Evolutionary conservation across 2,113 vertebrate species (phyloP).

Genomic region (Micromys minutus): DNA sequence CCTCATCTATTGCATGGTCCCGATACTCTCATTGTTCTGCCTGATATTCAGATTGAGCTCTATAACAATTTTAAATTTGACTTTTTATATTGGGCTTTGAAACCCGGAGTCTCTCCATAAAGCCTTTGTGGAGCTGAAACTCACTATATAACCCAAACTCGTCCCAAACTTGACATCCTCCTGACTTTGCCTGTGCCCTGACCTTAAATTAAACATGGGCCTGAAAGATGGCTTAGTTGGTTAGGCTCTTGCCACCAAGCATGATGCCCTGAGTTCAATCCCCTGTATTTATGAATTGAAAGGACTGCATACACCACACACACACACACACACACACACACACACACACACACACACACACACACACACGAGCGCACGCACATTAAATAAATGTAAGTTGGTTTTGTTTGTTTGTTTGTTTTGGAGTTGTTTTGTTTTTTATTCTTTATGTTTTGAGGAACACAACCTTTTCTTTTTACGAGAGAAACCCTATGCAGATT

Average conservation of each 20-base stretch:
- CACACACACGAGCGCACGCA: no score
- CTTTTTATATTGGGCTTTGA: not conserved
- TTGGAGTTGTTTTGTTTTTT: no score
- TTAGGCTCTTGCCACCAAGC: not conserved
- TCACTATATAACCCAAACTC: not conserved
- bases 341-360: not conserved
- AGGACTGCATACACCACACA: not conserved
- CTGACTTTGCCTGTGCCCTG: not conserved
- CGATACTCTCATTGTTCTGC: not conserved
- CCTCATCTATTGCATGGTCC: not conserved
- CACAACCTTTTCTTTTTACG: no score
- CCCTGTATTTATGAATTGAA: not conserved
- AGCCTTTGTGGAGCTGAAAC: not conserved
- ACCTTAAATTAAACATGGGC: not conserved
- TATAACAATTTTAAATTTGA: not conserved
- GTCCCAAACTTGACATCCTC: not conserved
- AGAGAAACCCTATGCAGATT: not conserved
- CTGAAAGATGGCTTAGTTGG: not conserved
- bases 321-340: not conserved
- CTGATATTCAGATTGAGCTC: not conserved
- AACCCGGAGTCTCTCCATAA: not conserved
- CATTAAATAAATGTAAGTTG: not conserved
- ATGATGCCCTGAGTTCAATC: not conserved
- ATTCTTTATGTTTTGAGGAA: not conserved
- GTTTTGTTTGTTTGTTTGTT: no score